A percentile compares a stretch with the other conserved stretches of the same genome.
These are phyloP conservation scores for Helicoverpa armigera DNA, from an alignment of 1,140 invertebrate species.

Conservation along the genomic window DNA sequence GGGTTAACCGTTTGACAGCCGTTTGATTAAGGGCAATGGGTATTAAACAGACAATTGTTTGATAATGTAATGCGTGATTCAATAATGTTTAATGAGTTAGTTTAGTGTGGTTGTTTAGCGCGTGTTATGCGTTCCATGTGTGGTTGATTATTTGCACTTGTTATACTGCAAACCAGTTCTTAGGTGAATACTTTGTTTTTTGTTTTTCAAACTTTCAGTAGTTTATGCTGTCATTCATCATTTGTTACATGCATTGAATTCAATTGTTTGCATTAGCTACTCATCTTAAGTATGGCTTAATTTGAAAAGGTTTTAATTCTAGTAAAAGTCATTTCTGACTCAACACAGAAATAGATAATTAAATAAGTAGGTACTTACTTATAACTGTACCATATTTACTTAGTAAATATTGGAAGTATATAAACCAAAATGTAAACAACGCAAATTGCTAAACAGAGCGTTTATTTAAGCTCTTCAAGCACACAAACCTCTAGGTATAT, in stretches of 20 bases:
- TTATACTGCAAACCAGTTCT: neutral
- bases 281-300: too few species aligned
- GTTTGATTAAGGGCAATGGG: conserved; percentile 41
- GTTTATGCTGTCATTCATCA: too few species aligned
- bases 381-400: neutral
- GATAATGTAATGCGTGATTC: conserved; percentile 25
- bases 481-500: neutral
- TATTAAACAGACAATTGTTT: conserved; percentile 29
- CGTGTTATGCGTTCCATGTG: conserved; percentile 3
- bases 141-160: neutral
- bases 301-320: too few species aligned
- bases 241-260: too few species aligned
- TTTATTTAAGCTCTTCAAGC: neutral
- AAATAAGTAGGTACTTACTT: neutral
- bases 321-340: neutral
- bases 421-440: conserved; percentile 2
- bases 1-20: conserved; percentile 37
- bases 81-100: conserved; percentile 23
- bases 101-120: conserved; percentile 5
- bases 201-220: too few species aligned
- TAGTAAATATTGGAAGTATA: neutral
- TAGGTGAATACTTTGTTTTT: too few species aligned
- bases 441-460: conserved; percentile 10
- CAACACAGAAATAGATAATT: neutral
- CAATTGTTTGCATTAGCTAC: too few species aligned